These are phyloP conservation scores for Melanotaenia parkinsoni DNA, from an alignment of 2,797 vertebrate genomes.

Conservation along the genomic window DNA sequence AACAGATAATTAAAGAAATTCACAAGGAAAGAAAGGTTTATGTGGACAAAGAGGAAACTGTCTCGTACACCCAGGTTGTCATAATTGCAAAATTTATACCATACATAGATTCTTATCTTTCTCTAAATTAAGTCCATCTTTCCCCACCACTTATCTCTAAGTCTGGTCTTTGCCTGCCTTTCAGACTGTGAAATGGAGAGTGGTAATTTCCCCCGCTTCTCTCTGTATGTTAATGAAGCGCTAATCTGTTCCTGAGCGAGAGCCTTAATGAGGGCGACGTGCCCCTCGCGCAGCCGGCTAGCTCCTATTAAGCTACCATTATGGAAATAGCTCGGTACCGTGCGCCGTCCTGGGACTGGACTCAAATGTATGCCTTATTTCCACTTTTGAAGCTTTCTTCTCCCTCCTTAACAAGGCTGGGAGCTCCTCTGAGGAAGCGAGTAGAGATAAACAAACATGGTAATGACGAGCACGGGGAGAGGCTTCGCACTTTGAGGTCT, in stretches of 20 bases:
- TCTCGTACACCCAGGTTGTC: conserved; percentile 36
- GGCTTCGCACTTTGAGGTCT: conserved; percentile 71
- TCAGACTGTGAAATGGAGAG: conserved; percentile 83
- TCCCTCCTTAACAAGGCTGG: conserved; percentile 76
- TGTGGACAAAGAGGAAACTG: conserved; percentile 12
- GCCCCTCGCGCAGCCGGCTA: conserved; percentile 71
- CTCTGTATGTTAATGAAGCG: conserved; percentile 85
- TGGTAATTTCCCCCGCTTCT: conserved; percentile 79
- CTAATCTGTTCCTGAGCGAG: conserved; percentile 83
- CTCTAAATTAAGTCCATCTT: conserved; percentile 73
- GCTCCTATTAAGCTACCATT: conserved; percentile 74
- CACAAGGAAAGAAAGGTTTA: conserved; percentile 28
- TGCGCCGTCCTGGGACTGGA: conserved; percentile 70
- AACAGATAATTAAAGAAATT: conserved; percentile 18
- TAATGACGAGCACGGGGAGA: conserved; percentile 80
- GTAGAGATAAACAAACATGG: conserved; percentile 82
- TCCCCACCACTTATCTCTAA: conserved; percentile 73
- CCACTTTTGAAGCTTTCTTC: conserved; percentile 82
- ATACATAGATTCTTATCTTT: conserved; percentile 69
- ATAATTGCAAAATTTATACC: conserved; percentile 65
- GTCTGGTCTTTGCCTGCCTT: conserved; percentile 72
- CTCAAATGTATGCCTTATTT: conserved; percentile 79
- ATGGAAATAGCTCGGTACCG: conserved; percentile 78
- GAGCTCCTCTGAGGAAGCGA: conserved; percentile 74
- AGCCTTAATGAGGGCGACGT: conserved; percentile 82